phyloP scores from a whole-genome alignment of 2,888 invertebrate species.

The Melinopterus prodromus region DNA sequence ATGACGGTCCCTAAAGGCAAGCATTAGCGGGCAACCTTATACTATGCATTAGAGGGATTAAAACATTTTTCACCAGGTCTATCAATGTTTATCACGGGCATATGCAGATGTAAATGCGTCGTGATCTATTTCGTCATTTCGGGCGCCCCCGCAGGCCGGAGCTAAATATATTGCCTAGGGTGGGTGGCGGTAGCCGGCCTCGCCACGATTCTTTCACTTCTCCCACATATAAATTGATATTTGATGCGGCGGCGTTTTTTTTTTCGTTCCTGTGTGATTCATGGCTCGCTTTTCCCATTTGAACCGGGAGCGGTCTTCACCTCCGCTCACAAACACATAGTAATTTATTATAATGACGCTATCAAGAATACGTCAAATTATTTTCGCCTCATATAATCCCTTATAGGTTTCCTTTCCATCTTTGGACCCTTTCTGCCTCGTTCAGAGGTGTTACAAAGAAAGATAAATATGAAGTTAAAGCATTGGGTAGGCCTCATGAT shows the following conservation, averaged over 20 bases:
- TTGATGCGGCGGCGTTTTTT: constrained; percentile 23
- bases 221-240: constrained; percentile 24
- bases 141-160: constrained; percentile 5
- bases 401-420: constrained; percentile 14
- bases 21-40: not conserved
- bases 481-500: not conserved
- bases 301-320: constrained; percentile 12
- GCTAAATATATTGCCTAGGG: constrained; percentile 16
- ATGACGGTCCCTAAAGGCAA: not conserved
- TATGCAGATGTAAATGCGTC: constrained; percentile 24
- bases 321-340: not conserved
- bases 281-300: constrained; percentile 21
- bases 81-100: constrained; percentile 25
- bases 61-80: constrained; percentile 18
- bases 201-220: constrained; percentile 6
- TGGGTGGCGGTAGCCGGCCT: constrained; percentile 10
- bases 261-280: constrained; percentile 14
- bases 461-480: constrained; percentile 9
- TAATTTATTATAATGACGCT: constrained; percentile 23
- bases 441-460: constrained; percentile 20
- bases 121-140: constrained; percentile 22
- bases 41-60: not conserved
- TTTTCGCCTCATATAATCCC: constrained; percentile 20
- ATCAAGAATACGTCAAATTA: constrained; percentile 22
- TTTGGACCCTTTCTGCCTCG: constrained; percentile 18